phyloP scores from a whole-genome alignment of 1,140 invertebrate species.

The Cyclargus thomasi region DNA sequence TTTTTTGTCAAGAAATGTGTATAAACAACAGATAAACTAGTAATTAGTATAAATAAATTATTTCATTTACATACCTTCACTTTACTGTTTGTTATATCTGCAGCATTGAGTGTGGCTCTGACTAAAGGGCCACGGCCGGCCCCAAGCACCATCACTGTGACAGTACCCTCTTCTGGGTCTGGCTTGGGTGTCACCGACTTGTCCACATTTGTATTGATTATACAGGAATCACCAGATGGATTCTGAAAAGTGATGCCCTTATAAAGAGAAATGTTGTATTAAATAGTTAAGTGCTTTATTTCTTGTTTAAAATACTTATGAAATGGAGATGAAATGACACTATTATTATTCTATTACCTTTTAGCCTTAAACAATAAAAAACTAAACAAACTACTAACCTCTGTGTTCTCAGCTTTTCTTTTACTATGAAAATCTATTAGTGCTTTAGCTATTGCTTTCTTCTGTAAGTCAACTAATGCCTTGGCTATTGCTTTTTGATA shows the following conservation, averaged over 20 bases:
- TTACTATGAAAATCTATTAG: conserved; percentile 72
- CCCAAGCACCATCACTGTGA: conserved; percentile 93
- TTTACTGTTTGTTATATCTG: conserved; percentile 78
- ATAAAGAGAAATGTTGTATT: not conserved
- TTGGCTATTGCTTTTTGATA: conserved; percentile 90
- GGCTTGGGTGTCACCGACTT: conserved; percentile 19
- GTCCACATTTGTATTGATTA: conserved; percentile 19
- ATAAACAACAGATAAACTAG: too few relatives aligned
- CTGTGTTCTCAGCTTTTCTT: conserved; percentile 21
- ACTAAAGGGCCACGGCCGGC: conserved; percentile 97
- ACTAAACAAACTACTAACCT: conserved; percentile 18
- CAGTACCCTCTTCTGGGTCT: conserved; percentile 32
- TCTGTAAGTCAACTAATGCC: conserved; percentile 78
- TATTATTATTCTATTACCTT: too few relatives aligned
- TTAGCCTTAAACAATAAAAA: not conserved
- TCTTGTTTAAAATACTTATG: too few relatives aligned
- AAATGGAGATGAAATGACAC: too few relatives aligned
- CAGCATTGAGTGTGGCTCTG: conserved; percentile 87
- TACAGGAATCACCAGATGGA: conserved; percentile 6
- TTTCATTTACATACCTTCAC: conserved; percentile 60
- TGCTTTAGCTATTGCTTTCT: conserved; percentile 87
- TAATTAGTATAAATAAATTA: too few relatives aligned
- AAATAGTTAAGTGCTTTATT: too few relatives aligned
- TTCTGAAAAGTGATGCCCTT: not conserved
- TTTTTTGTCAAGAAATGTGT: too few relatives aligned